Conservation (phyloP, 2,888 invertebrate genomes). For the Geotrupes spiniger region DNA sequence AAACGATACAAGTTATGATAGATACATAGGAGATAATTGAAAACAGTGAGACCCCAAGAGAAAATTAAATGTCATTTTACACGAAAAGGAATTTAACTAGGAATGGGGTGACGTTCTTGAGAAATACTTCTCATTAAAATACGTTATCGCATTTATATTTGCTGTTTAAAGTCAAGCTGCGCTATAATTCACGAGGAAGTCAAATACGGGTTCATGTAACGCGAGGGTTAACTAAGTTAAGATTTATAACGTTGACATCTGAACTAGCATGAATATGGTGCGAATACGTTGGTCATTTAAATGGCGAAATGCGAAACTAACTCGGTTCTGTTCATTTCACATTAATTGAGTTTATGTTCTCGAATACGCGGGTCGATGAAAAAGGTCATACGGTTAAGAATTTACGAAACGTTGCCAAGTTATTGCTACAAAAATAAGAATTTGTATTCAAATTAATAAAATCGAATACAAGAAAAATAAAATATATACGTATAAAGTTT, state of each 20-base stretch:
- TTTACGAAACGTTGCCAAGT: too few relatives aligned
- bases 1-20: neutral
- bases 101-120: constrained; percentile 6
- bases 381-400: too few relatives aligned
- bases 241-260: constrained; percentile 47
- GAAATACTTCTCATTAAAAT: constrained; percentile 40
- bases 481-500: too few relatives aligned
- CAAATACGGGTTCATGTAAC: constrained; percentile 41
- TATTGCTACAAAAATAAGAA: too few relatives aligned
- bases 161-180: constrained; percentile 40
- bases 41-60: constrained; percentile 12
- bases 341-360: constrained; percentile 15
- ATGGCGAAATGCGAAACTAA: constrained; percentile 1
- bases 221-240: constrained; percentile 44
- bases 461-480: too few relatives aligned
- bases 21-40: constrained; percentile 8
- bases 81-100: constrained; percentile 1
- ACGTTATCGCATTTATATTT: constrained; percentile 48
- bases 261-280: constrained; percentile 41
- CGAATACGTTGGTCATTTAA: constrained; percentile 32
- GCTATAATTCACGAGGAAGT: constrained; percentile 46
- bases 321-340: constrained; percentile 11
- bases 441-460: neutral
- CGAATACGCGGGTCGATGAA: neutral
- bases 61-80: constrained; percentile 14